Percentiles rank a stretch among this genome's conserved stretches.
These are phyloP conservation scores for Phainopepla nitens DNA, from an alignment of 2,113 vertebrate species.

Conservation along the genomic window DNA sequence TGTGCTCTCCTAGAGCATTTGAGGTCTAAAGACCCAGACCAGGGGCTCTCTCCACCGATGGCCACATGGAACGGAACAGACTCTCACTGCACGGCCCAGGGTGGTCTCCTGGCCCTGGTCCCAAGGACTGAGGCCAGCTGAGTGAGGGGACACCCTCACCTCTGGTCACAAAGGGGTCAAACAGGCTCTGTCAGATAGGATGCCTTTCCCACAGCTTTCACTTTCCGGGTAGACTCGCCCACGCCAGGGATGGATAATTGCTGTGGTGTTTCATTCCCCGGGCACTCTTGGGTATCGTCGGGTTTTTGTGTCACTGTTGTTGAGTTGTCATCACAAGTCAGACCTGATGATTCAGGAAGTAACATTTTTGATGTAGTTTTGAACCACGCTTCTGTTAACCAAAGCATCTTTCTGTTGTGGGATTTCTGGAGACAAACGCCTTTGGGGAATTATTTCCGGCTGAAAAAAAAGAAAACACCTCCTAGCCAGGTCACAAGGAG, in stretches of 20 bases:
- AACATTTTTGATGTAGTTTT: conserved; percentile 54
- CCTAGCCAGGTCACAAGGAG: conserved; percentile 41
- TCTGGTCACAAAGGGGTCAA: background rate
- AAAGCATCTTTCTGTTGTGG: conserved; percentile 63
- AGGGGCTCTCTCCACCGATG: fast-evolving
- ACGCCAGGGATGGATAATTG: background rate
- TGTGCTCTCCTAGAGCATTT: background rate
- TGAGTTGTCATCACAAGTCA: conserved; percentile 43
- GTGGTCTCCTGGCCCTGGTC: background rate
- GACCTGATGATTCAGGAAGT: conserved; percentile 66
- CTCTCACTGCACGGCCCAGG: fast-evolving
- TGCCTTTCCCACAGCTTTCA: conserved; percentile 6
- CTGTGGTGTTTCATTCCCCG: background rate
- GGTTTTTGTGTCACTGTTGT: conserved; percentile 32
- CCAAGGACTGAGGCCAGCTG: background rate
- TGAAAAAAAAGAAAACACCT: background rate
- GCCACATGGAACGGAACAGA: fast-evolving
- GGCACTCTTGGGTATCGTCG: conserved; percentile 19
- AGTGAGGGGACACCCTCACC: fast-evolving
- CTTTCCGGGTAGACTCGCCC: conserved; percentile 20
- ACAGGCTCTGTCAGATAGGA: background rate
- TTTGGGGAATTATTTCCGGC: conserved; percentile 55
- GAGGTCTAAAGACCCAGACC: background rate
- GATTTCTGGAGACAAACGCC: conserved; percentile 63
- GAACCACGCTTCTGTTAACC: conserved; percentile 63